A percentile compares a stretch with the other conserved stretches of the same genome.
Evolutionary conservation across 2,797 vertebrate genomes (phyloP).

Genomic region (Pteropus rufus): DNA sequence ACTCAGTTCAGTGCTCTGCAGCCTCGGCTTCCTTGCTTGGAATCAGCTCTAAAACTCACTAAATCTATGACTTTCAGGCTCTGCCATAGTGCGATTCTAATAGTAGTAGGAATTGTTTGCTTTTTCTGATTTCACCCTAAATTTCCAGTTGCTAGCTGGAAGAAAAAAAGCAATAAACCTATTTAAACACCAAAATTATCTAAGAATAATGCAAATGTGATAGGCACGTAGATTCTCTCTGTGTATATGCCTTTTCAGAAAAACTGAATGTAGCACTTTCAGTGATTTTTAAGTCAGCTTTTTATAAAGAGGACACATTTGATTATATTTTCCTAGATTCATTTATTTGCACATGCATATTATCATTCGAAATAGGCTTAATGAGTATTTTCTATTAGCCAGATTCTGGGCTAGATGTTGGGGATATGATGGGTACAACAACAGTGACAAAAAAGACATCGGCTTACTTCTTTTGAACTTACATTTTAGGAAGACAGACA

Average conservation of each 20-base stretch:
- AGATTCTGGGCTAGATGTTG: not conserved
- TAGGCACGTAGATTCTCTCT: not conserved
- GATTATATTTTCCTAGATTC: not conserved
- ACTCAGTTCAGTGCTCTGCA: not conserved
- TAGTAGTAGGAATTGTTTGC: not conserved
- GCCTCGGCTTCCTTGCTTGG: not conserved
- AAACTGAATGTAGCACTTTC: not conserved
- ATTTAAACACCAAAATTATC: not conserved
- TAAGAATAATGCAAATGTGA: not conserved
- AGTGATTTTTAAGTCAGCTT: not conserved
- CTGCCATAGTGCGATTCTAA: not conserved
- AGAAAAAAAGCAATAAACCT: not conserved
- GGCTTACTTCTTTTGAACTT: not conserved
- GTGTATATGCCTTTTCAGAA: not conserved
- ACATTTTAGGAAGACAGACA: not conserved
- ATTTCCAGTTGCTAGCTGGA: not conserved
- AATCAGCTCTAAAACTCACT: not conserved
- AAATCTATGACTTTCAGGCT: not conserved
- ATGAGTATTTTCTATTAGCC: not conserved
- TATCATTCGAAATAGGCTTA: not conserved
- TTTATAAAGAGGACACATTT: not conserved
- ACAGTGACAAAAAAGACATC: not conserved
- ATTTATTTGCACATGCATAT: not conserved
- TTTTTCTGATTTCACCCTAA: not conserved
- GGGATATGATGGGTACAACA: not conserved